Percentiles rank a stretch among this genome's conserved stretches.
phyloP scores from a whole-genome alignment of 2,888 invertebrate genomes.

The Lithosia quadra region DNA sequence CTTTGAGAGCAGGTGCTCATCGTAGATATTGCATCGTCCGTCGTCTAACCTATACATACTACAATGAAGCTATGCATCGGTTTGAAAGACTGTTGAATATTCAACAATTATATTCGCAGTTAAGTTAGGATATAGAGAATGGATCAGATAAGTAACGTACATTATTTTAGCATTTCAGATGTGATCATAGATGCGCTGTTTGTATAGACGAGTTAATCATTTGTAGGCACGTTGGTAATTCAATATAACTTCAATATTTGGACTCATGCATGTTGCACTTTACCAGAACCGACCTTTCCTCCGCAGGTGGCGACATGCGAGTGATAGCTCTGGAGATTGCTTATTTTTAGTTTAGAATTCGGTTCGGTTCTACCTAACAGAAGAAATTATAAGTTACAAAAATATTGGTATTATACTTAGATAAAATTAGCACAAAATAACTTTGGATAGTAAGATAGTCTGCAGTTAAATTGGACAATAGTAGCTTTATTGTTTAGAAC shows the following conservation, averaged over 20 bases:
- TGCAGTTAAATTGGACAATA: background rate
- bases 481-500: background rate
- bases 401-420: too few relatives aligned
- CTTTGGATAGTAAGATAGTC: background rate
- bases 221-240: too few relatives aligned
- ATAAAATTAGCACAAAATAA: background rate
- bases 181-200: background rate
- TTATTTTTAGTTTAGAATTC: too few relatives aligned
- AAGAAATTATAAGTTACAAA: too few relatives aligned
- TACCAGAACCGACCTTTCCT: too few relatives aligned
- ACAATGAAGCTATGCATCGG: background rate
- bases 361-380: too few relatives aligned
- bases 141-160: background rate
- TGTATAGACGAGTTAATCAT: too few relatives aligned
- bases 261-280: too few relatives aligned
- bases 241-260: too few relatives aligned
- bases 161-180: background rate
- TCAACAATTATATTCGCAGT: background rate
- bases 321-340: too few relatives aligned
- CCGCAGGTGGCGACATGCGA: too few relatives aligned
- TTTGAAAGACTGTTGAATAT: background rate
- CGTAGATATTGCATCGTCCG: conserved; percentile 43
- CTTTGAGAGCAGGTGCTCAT: conserved; percentile 53
- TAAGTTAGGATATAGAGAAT: background rate
- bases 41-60: background rate